Percentiles rank a stretch among this genome's conserved stretches.
Evolutionary conservation across 2,797 vertebrate genomes (phyloP).

Genomic region (Phrynocephalus guinanensis): DNA sequence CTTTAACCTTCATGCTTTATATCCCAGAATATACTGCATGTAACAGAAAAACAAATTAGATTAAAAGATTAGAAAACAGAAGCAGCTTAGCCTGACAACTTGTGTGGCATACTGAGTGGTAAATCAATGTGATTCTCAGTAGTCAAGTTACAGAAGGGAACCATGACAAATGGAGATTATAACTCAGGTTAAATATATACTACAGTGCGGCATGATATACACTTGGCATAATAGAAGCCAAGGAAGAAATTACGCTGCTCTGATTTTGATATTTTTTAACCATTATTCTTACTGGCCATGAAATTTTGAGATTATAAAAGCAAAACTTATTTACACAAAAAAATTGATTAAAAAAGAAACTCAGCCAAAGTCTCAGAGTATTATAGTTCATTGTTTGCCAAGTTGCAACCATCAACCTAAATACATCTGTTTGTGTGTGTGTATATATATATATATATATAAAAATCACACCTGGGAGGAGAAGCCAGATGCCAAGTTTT

Average conservation of each 20-base stretch:
- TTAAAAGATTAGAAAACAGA: constrained; percentile 37
- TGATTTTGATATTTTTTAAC: constrained; percentile 58
- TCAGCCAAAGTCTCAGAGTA: constrained; percentile 47
- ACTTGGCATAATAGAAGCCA: constrained; percentile 58
- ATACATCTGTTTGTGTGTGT: constrained; percentile 57
- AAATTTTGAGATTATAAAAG: constrained; percentile 16
- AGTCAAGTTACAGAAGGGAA: constrained; percentile 57
- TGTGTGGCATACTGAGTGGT: constrained; percentile 57
- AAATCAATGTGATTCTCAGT: constrained; percentile 61
- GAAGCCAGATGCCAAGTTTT: constrained; percentile 66
- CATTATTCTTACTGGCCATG: constrained; percentile 32
- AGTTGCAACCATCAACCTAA: constrained; percentile 46
- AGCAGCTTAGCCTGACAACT: constrained; percentile 49
- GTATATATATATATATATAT: constrained; percentile 39
- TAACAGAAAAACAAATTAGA: constrained; percentile 17
- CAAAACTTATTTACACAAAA: constrained; percentile 46
- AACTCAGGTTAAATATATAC: constrained; percentile 67
- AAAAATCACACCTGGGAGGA: constrained; percentile 73
- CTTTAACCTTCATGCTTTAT: neutral
- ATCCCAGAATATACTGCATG: neutral
- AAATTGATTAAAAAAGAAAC: constrained; percentile 44
- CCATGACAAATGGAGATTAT: constrained; percentile 67
- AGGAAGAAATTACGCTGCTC: constrained; percentile 47
- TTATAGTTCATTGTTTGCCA: constrained; percentile 45
- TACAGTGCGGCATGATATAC: constrained; percentile 65